Percentiles rank a stretch among this genome's conserved stretches.
These are phyloP conservation scores for Tetranychus truncatus DNA, from an alignment of 2,888 invertebrate genomes.

Conservation along the genomic window DNA sequence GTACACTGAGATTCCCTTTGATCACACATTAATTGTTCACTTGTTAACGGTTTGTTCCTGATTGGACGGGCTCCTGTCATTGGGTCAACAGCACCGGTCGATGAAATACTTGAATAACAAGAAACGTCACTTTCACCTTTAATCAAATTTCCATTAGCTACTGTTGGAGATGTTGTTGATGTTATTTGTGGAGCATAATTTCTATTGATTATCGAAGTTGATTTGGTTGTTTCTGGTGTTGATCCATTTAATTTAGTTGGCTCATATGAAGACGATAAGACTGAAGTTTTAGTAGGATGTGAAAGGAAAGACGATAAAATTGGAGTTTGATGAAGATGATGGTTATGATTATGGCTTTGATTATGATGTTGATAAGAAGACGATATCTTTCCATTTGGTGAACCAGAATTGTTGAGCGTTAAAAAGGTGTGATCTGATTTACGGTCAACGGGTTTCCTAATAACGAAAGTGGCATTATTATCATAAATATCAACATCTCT, in stretches of 20 bases:
- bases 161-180: neutral
- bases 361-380: neutral
- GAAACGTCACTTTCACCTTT: neutral
- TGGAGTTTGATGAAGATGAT: neutral
- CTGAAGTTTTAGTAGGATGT: neutral
- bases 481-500: neutral
- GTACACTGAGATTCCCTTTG: neutral
- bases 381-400: neutral
- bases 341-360: neutral
- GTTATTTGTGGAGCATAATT: neutral
- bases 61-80: no score
- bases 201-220: neutral
- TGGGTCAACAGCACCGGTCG: neutral
- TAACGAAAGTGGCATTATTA: neutral
- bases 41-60: neutral
- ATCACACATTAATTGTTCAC: neutral
- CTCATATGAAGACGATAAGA: neutral
- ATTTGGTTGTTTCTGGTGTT: neutral
- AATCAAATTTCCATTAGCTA: neutral
- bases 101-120: conserved; percentile 1
- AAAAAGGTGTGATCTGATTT: conserved; percentile 1
- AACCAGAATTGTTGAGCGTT: neutral
- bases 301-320: neutral
- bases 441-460: neutral
- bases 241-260: neutral